phyloP scores from a whole-genome alignment of 1,140 invertebrate genomes.

The Calycopis cecrops region DNA sequence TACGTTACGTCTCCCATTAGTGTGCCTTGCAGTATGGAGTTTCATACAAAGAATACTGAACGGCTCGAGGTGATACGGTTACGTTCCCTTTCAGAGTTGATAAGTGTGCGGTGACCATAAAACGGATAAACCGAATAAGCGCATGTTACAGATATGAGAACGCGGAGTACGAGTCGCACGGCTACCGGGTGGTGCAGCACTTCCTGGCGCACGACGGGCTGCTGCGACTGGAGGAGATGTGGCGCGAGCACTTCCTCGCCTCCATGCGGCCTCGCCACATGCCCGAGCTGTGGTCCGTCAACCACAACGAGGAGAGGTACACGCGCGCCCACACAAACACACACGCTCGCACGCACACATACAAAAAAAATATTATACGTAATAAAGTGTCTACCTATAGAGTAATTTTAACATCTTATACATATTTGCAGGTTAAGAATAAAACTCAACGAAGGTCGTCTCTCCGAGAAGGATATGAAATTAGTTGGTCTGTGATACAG shows the following conservation, averaged over 20 bases:
- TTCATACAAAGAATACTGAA: too few relatives aligned
- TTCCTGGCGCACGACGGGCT: constrained; percentile 76
- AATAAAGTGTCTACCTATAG: too few relatives aligned
- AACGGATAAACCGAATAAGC: too few relatives aligned
- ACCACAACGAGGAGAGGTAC: constrained; percentile 78
- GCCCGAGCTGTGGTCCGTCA: constrained; percentile 85
- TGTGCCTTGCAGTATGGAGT: too few relatives aligned
- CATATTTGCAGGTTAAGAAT: background rate
- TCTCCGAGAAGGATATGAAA: constrained; percentile 1
- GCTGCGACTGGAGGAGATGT: constrained; percentile 81
- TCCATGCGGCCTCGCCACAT: constrained; percentile 84
- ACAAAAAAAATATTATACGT: too few relatives aligned
- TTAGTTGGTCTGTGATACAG: background rate
- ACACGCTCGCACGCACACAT: too few relatives aligned
- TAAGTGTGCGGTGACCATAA: too few relatives aligned
- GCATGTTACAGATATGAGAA: constrained; percentile 60
- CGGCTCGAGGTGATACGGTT: too few relatives aligned
- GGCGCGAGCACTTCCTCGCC: constrained; percentile 86
- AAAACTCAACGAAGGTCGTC: constrained; percentile 2
- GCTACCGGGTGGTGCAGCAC: constrained; percentile 80
- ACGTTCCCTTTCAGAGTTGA: too few relatives aligned
- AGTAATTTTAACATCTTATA: too few relatives aligned
- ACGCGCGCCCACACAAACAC: too few relatives aligned
- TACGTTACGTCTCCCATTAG: too few relatives aligned
- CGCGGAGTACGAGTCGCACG: constrained; percentile 78